phyloP scores from a whole-genome alignment of 2,113 vertebrate species.

The Motacilla alba region DNA sequence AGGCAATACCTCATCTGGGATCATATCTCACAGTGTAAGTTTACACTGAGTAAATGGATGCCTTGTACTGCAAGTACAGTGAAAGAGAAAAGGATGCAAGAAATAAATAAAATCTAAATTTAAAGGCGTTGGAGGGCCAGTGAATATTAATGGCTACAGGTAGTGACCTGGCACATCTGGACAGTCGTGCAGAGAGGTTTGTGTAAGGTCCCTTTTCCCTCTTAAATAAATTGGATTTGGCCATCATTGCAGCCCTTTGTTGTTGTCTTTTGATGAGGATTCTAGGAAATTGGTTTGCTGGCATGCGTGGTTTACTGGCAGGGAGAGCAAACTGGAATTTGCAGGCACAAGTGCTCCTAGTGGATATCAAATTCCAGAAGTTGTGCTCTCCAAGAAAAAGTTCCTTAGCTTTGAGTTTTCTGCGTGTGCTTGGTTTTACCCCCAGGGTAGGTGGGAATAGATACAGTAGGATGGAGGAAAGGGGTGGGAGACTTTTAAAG shows the following conservation, averaged over 20 bases:
- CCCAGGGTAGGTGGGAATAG: neutral
- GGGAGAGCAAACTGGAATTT: neutral
- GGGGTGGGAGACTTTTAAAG: neutral
- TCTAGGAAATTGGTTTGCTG: neutral
- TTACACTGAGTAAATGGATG: neutral
- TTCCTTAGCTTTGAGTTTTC: neutral
- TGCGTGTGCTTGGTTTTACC: neutral
- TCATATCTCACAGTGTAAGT: slow-evolving; percentile 10
- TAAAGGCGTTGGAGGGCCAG: neutral
- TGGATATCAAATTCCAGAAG: neutral
- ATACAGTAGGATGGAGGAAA: neutral
- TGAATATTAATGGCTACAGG: neutral
- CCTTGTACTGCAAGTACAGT: neutral
- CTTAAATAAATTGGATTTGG: neutral
- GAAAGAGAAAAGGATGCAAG: neutral
- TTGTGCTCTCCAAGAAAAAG: neutral
- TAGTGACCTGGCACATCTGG: neutral
- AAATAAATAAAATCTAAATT: neutral
- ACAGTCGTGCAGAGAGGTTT: neutral
- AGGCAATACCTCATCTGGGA: slow-evolving; percentile 43
- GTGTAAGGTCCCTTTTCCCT: neutral
- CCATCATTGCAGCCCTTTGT: neutral
- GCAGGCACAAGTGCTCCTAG: neutral
- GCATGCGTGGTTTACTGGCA: accelerated
- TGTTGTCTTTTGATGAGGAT: neutral